Percentiles rank a stretch among this genome's conserved stretches.
phyloP scores from a whole-genome alignment of 2,113 vertebrate species.

The Cavia porcellus region DNA sequence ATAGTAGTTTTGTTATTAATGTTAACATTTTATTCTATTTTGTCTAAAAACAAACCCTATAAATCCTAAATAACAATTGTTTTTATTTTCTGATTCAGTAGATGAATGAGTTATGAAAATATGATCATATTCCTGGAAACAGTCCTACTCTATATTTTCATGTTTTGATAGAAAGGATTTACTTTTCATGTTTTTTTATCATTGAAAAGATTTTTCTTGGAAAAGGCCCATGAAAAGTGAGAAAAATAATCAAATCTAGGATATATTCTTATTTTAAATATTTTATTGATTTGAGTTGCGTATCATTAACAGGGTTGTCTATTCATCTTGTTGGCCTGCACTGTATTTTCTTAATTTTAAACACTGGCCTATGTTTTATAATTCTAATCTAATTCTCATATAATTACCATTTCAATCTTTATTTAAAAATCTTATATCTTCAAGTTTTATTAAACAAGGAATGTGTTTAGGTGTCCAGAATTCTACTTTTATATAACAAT shows the following conservation, averaged over 20 bases:
- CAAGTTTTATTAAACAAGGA: neutral
- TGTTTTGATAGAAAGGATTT: neutral
- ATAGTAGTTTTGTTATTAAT: neutral
- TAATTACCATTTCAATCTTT: neutral
- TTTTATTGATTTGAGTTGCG: neutral
- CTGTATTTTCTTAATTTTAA: conserved; percentile 2
- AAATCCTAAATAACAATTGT: neutral
- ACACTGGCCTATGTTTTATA: neutral
- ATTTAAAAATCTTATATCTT: neutral
- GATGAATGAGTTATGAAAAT: neutral
- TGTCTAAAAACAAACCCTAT: neutral
- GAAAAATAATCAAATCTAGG: neutral
- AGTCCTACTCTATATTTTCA: neutral
- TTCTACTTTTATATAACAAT: neutral
- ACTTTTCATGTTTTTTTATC: neutral
- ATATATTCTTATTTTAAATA: neutral
- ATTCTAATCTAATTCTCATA: neutral
- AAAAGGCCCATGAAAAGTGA: neutral
- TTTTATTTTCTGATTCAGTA: neutral
- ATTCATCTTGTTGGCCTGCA: neutral
- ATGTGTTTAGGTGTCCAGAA: neutral
- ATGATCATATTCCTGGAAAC: neutral
- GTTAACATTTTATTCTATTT: neutral
- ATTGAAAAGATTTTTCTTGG: neutral
- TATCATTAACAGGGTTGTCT: neutral